phyloP scores from a whole-genome alignment of 2,888 invertebrate species.

The Andricus quercusramuli region DNA sequence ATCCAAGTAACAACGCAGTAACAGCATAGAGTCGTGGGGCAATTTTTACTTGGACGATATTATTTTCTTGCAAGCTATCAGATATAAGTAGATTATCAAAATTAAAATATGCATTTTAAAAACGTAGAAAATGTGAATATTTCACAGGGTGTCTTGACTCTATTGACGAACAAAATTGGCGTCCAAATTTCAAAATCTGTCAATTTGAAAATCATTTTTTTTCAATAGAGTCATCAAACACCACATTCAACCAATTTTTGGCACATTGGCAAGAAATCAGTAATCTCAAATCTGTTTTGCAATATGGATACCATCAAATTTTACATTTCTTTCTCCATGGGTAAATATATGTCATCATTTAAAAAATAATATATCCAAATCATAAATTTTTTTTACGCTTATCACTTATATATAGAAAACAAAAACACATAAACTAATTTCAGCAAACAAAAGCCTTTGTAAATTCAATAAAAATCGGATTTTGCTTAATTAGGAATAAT shows the following conservation, averaged over 20 bases:
- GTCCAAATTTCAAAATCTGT: no score
- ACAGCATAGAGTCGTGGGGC: neutral
- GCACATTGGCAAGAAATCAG: slow-evolving; percentile 27
- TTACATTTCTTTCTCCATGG: neutral
- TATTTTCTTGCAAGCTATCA: neutral
- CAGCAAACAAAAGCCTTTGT: neutral
- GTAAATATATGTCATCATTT: neutral
- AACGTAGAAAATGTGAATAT: slow-evolving; percentile 35
- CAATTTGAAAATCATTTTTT: no score
- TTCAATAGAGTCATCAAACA: neutral
- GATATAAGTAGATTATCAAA: slow-evolving; percentile 31
- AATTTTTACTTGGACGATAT: slow-evolving; percentile 33
- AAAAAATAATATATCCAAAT: neutral
- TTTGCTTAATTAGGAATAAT: no score
- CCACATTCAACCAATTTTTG: slow-evolving; percentile 22
- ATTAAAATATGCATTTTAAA: slow-evolving; percentile 34
- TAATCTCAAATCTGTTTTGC: slow-evolving; percentile 2
- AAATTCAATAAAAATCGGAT: neutral
- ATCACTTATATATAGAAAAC: neutral
- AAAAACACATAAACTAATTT: neutral
- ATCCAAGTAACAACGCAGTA: slow-evolving; percentile 31
- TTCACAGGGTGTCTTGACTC: neutral
- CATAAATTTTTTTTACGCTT: neutral
- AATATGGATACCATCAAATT: slow-evolving; percentile 6
- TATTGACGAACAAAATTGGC: neutral